phyloP scores from a whole-genome alignment of 2,888 invertebrate species.

The Piscicola geometra region DNA sequence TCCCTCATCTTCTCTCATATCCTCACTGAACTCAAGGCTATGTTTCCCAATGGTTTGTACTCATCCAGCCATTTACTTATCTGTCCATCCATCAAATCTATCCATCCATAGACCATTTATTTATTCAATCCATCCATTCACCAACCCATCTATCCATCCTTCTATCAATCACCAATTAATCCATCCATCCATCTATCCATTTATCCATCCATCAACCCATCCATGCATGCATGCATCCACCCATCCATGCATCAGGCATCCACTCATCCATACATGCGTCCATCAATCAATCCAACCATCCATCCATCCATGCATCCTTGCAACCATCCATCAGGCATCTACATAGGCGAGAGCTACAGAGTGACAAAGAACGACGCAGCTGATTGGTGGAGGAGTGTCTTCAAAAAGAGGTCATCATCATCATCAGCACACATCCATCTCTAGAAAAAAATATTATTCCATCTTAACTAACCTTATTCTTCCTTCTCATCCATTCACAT shows the following conservation, averaged over 20 bases:
- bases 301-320: no score
- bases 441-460: not conserved
- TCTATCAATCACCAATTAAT: no score
- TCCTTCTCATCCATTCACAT: no score
- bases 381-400: conserved; percentile 80
- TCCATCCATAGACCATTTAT: not conserved
- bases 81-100: not conserved
- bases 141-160: not conserved
- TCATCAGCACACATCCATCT: not conserved
- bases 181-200: not conserved
- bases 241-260: no score
- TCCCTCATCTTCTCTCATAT: conserved; percentile 99
- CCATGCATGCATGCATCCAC: not conserved
- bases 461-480: no score
- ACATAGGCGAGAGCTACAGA: conserved; percentile 92
- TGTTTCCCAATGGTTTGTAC: conserved; percentile 79
- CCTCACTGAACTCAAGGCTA: conserved; percentile 95
- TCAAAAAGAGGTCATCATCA: conserved; percentile 6
- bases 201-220: not conserved
- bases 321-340: not conserved
- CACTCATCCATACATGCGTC: no score
- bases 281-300: no score
- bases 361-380: conserved; percentile 99
- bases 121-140: not conserved
- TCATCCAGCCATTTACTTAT: not conserved